Base-by-base conservation (phyloP, 1,140 invertebrate genomes). In the Centruroides sculpturatus region DNA sequence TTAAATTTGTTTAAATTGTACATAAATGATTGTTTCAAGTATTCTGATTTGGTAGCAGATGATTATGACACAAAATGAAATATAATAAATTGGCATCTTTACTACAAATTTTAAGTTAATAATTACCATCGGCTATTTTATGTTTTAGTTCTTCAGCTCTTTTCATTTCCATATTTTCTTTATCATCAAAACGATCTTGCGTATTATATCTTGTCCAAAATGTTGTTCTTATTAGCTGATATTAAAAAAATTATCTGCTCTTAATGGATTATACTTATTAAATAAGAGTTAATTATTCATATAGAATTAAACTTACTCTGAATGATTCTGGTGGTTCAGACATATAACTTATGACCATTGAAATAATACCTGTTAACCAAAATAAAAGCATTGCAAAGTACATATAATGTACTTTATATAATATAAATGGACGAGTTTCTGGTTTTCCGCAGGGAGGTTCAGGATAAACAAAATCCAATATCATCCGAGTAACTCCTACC, bases 331-430 rank as follows among this genome's bases (percentile, higher is more conserved):
- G 64, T 48, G 66, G 62, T 41, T 64, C 50, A 12, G 67, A 67
- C 47, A 67, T 52, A 4, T 61, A 53, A 53, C 72, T 75, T 8
- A 74, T 61, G 5, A 69, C 47, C 36, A 70, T 59, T 12, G 64
- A 57, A 35, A 68, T 59, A 36, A 65, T 11, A 9, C 66, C 58
- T n/a, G 70, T 71, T n/a, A 71, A 48, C 62, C 66, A 69, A 58
- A 73, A 71, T 12, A 74, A 57, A 23, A 74, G 60, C 57, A 70
- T 56, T 10, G 68, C 68, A 58, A 67, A 69, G 49, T 69, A 69
- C 67, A 69, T 69, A 23, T 69, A 69, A 59, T 69, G 68, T 0
- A 69, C 50, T 47, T 58, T 59, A 9, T 60, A 59, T n/a, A 69
- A 41, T 11, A 69, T 56, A 10, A 41, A 12, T 55, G 68, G 68